A percentile compares a stretch with the other conserved stretches of the same genome.
phyloP scores from a whole-genome alignment of 2,113 vertebrate species.

The Climacteris rufus region DNA sequence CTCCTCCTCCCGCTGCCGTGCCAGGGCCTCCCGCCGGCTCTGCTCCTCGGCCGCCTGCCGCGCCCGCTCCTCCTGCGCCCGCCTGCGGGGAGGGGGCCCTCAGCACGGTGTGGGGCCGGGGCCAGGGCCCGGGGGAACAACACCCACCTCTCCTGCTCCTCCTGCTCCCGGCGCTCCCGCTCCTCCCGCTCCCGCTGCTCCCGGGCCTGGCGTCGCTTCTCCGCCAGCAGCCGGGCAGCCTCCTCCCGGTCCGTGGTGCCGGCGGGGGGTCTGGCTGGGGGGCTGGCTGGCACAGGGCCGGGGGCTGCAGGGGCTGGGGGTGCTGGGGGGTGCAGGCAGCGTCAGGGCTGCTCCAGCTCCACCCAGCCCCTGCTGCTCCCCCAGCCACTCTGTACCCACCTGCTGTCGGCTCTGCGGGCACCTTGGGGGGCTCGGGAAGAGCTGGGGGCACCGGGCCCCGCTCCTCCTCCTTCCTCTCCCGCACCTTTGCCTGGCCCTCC shows the following conservation, averaged over 20 bases:
- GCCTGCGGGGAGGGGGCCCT: constrained; percentile 56
- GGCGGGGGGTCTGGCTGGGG: constrained; percentile 79
- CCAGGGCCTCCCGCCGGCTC: constrained; percentile 77
- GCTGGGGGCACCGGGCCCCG: constrained; percentile 22
- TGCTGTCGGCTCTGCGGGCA: background rate
- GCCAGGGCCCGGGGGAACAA: background rate
- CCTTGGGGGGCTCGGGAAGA: constrained; percentile 57
- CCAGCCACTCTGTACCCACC: background rate
- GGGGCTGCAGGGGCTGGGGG: background rate
- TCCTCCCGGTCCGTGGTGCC: constrained; percentile 91
- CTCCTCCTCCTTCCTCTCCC: constrained; percentile 68
- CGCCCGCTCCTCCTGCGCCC: constrained; percentile 81
- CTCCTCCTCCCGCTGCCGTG: constrained; percentile 71
- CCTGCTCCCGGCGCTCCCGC: constrained; percentile 83
- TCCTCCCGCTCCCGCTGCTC: constrained; percentile 92
- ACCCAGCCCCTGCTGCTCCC: fast-evolving
- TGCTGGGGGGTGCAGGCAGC: background rate
- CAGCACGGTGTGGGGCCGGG: background rate
- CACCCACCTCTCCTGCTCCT: constrained; percentile 85
- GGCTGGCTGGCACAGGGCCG: constrained; percentile 29
- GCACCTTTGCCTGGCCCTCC: constrained; percentile 55
- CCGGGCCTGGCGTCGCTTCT: constrained; percentile 89
- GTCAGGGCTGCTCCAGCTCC: background rate
- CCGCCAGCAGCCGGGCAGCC: constrained; percentile 85
- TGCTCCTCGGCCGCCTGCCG: constrained; percentile 85